These are phyloP conservation scores for Ameiurus melas DNA, from an alignment of 2,113 vertebrate genomes.

Conservation along the genomic window DNA sequence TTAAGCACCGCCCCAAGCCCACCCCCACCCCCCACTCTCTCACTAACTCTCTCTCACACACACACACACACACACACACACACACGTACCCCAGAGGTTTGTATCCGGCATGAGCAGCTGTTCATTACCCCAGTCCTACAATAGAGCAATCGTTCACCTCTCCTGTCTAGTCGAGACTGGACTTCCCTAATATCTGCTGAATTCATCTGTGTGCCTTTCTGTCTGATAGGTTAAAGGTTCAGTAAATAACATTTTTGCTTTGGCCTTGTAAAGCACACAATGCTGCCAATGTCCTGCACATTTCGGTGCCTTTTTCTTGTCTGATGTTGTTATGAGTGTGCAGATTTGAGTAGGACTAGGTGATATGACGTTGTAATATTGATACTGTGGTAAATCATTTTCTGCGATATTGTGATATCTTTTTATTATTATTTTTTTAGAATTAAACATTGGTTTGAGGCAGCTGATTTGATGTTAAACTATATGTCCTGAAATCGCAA, in stretches of 20 bases:
- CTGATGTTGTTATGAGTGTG: neutral
- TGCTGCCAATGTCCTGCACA: neutral
- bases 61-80: neutral
- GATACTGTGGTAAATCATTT: no score
- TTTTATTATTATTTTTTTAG: neutral
- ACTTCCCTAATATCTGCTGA: neutral
- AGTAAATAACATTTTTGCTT: neutral
- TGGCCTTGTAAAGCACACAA: neutral
- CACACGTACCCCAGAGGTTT: conserved; percentile 57
- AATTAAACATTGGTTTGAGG: neutral
- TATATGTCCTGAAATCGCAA: no score
- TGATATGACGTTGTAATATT: no score
- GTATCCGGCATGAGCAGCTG: conserved; percentile 64
- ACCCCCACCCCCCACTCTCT: neutral
- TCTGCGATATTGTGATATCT: neutral
- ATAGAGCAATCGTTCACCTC: conserved; percentile 32
- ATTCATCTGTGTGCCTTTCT: conserved; percentile 2
- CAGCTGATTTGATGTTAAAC: neutral
- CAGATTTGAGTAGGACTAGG: neutral
- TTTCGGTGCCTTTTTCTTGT: neutral
- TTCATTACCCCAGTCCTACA: conserved; percentile 44
- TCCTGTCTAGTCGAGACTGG: conserved; percentile 18
- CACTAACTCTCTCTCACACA: neutral
- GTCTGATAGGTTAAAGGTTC: neutral
- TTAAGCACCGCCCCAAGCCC: conserved; percentile 38